Evolutionary conservation across 2,888 invertebrate genomes (phyloP), one percentile per base, ranked within the genome.

Genomic region (Tinea trinotella): DNA sequence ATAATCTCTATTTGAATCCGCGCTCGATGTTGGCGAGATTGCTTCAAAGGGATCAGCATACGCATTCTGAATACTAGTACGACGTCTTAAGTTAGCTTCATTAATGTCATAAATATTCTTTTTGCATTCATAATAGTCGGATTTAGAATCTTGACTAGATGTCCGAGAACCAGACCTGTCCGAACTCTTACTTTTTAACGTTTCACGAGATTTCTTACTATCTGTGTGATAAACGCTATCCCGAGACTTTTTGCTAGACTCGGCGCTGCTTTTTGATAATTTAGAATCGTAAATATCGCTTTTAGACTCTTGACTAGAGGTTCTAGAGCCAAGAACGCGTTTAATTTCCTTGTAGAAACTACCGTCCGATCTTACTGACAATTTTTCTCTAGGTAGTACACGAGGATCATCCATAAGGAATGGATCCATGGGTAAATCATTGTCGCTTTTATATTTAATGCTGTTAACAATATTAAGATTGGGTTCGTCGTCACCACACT

Each of bases 391-490:
- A 1, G 92, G 92, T 53, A 92, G 80, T 67, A 91, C 90, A 15
- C 92, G 78, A n/a, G 92, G 92, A 75, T 92, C 92, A 66, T 94
- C 94, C 66, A 91, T 88, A 53, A 91, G 88, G 77, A 94, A 94
- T 62, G 94, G 92, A 69, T 93, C 93, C 55, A 91, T 89, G 65
- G 91, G 91, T 58, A 92, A 87, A 63, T 92, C 91, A 36, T 88
- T 89, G 54, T 89, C 90, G 59, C 91, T 91, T 64, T 90, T 90
- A 59, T 90, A 91, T 62, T 89, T 90, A 36, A 90, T 88, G 58
- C 88, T 88, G 24, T 50, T 24, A 56, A 87, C 87, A 30, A 87
- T 87, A 49, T 88, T 89, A 7, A 88, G 80, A 61, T 88, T 88
- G 56, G 86, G 87, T 48, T 88, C 89, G 56, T 83, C 40, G 56